A percentile compares a stretch with the other conserved stretches of the same genome.
These are phyloP conservation scores for Gila orcuttii DNA, from an alignment of 2,113 vertebrate species.

Conservation along the genomic window DNA sequence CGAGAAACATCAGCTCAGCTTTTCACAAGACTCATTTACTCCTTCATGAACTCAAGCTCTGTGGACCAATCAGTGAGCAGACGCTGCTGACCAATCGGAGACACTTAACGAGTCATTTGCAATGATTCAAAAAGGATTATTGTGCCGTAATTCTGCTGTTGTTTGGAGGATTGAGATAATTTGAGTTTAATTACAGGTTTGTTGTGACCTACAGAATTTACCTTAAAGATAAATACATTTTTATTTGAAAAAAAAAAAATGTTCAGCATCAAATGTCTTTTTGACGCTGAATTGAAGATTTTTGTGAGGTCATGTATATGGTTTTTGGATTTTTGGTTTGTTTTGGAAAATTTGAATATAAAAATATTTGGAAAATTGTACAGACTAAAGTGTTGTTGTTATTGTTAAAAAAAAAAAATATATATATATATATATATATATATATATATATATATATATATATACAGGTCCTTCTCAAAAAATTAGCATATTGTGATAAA, in stretches of 20 bases:
- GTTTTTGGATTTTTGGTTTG: neutral
- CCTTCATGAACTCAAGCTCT: too few relatives aligned
- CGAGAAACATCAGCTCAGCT: neutral
- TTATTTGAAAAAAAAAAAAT: neutral
- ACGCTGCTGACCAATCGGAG: neutral
- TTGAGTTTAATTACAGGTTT: neutral
- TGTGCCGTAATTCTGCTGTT: neutral
- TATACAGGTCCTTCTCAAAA: too few relatives aligned
- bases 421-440: too few relatives aligned
- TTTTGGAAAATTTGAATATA: neutral
- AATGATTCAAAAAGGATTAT: neutral
- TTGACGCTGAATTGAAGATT: too few relatives aligned
- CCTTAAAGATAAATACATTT: neutral
- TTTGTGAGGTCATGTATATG: neutral
- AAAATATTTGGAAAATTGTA: too few relatives aligned
- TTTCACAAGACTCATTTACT: neutral
- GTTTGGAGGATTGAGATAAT: neutral
- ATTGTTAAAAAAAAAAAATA: too few relatives aligned
- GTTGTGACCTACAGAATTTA: neutral
- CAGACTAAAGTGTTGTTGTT: too few relatives aligned
- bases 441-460: too few relatives aligned
- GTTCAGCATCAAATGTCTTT: neutral
- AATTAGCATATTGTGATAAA: too few relatives aligned
- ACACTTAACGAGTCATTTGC: neutral
- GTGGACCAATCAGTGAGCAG: neutral